Evolutionary conservation across 1,140 invertebrate genomes (phyloP).

Genomic region (Formica exsecta): DNA sequence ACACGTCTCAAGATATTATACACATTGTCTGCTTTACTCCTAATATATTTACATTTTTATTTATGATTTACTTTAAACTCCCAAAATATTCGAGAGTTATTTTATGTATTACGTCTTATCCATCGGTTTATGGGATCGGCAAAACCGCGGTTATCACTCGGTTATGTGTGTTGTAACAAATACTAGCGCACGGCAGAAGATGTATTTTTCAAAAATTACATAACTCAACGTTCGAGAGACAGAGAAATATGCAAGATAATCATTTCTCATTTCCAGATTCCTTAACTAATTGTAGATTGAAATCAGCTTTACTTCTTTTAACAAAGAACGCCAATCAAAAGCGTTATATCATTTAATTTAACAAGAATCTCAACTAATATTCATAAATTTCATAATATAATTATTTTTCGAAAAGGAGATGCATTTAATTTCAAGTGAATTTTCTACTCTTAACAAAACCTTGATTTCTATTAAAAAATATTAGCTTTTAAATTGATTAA

Average conservation of each 20-base stretch:
- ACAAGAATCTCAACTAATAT: background rate
- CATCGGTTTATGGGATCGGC: constrained; percentile 5
- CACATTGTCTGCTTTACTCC: constrained; percentile 7
- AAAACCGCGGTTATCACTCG: constrained; percentile 22
- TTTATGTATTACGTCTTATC: background rate
- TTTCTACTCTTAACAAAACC: background rate
- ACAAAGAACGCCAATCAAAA: background rate
- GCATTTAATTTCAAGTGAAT: background rate
- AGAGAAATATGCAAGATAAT: background rate
- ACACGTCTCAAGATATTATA: constrained; percentile 22
- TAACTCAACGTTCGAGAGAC: background rate
- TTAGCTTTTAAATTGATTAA: background rate
- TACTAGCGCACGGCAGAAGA: background rate
- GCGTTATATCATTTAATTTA: background rate
- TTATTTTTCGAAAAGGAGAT: background rate
- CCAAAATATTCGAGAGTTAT: background rate
- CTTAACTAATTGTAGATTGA: background rate
- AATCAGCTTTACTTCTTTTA: background rate
- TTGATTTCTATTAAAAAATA: background rate
- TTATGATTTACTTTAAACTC: constrained; percentile 11
- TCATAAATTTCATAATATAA: constrained; percentile 12
- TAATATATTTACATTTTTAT: constrained; percentile 54
- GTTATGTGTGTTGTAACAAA: constrained; percentile 28
- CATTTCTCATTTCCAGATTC: background rate
- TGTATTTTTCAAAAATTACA: background rate